A percentile compares a stretch with the other conserved stretches of the same genome.
phyloP scores from a whole-genome alignment of 2,888 invertebrate genomes.

The Agapostemon virescens region DNA sequence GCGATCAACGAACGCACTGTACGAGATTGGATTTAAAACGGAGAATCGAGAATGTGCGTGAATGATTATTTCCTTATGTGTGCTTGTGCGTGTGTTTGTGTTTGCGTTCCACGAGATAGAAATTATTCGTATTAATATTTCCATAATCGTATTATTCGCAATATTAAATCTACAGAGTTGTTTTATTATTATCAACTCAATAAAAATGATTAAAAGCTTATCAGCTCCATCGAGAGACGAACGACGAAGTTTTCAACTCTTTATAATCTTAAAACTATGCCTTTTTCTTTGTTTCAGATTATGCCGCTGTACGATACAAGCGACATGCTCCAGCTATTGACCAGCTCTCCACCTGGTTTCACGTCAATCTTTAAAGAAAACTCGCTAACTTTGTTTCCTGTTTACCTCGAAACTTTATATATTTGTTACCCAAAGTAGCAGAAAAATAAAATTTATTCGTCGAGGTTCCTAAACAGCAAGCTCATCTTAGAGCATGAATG shows the following conservation, averaged over 20 bases:
- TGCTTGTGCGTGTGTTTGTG: too few relatives aligned
- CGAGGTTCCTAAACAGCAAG: slow-evolving; percentile 3
- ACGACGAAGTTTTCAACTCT: background rate
- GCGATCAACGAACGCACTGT: background rate
- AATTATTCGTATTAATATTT: background rate
- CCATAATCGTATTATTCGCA: background rate
- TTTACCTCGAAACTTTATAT: slow-evolving; percentile 14
- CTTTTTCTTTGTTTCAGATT: background rate
- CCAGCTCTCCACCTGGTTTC: slow-evolving; percentile 5
- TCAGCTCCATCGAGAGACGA: background rate
- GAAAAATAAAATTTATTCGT: slow-evolving; percentile 6
- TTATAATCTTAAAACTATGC: background rate
- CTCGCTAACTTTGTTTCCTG: slow-evolving; percentile 10
- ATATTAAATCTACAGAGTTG: background rate
- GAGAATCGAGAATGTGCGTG: background rate
- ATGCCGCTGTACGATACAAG: background rate
- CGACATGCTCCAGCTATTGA: background rate
- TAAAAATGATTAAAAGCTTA: background rate
- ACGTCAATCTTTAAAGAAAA: slow-evolving; percentile 13
- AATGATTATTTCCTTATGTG: background rate
- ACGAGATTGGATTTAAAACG: background rate
- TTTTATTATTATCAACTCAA: background rate
- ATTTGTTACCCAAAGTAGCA: slow-evolving; percentile 1
- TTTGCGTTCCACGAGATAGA: background rate
- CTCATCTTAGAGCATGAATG: background rate